Evolutionary conservation across 2,113 vertebrate species (phyloP), one percentile per base, ranked within the genome.

Genomic region (Sorex fumeus): DNA sequence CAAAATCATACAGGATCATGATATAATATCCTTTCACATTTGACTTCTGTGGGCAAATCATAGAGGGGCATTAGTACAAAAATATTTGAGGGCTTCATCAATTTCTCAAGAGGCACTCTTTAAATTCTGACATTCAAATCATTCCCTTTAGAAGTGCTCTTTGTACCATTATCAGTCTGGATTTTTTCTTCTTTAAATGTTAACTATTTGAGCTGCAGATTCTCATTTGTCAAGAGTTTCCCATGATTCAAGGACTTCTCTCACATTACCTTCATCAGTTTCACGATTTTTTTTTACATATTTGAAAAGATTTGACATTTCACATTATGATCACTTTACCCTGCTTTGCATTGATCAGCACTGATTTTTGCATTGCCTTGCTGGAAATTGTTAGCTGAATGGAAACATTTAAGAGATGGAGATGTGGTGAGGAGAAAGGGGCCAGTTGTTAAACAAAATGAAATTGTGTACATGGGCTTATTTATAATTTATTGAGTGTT

Each of bases 61-160:
- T 70, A 87, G 79, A 85, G 16, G 90, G 79, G 91, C 91, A 94
- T 94, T 84, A 93, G 80, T 92, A 71, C 91, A 92, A 92, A 95
- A 69, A 94, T 89, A 91, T 96, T 94, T 88, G 80, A 96, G 69
- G 27, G 53, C 53, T 95, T 94, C 92, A 88, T 95, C 88, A 57
- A 30, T 92, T 94, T 95, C 83, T 80, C 40, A 78, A 95, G 94
- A 93, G 84, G 50, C 88, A 94, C 79, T 96, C 88, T 90, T 90
- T 86, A 12, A 71, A 36, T 77, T 72, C 83, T 94, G 91, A 84
- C 93, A 81, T 95, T 93, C 83, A n/a, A 69, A 81, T 93, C 83
- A 80, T 81, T 92, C 76, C 76, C 45, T 67, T 93, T 34, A 18
- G 77, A 94, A 81, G 84, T 53, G 74, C 75, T 95, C 90, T 84